These are phyloP conservation scores for Kradibia gibbosae DNA, from an alignment of 1,140 invertebrate species.

Conservation along the genomic window DNA sequence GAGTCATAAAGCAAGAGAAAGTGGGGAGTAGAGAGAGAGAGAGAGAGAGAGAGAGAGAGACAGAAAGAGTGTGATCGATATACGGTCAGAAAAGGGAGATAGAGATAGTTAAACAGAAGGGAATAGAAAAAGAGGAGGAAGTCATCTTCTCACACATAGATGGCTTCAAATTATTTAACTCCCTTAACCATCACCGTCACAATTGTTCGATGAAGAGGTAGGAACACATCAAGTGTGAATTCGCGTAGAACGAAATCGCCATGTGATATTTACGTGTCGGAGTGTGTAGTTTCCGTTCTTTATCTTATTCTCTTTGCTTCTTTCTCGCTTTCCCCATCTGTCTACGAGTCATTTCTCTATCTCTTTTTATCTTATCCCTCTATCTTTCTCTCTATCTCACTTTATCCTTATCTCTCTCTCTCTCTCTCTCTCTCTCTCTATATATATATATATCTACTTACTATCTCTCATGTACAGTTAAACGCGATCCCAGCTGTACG, in stretches of 20 bases:
- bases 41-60: neutral
- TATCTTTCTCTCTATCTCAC: neutral
- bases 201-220: neutral
- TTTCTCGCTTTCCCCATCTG: neutral
- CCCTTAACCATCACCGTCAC: neutral
- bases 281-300: constrained; percentile 20
- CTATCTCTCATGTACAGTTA: no score
- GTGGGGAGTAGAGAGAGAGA: no score
- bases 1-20: neutral
- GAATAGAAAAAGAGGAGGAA: neutral
- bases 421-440: no score
- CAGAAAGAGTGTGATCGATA: neutral
- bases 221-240: neutral
- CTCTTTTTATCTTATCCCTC: neutral
- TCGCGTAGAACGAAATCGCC: constrained; percentile 5
- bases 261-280: constrained; percentile 35
- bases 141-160: constrained; percentile 23
- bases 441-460: no score
- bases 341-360: neutral
- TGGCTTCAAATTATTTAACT: constrained; percentile 40
- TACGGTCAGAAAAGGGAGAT: neutral
- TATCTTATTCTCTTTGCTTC: neutral
- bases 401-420: neutral
- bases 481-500: neutral
- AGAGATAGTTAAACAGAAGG: neutral